Evolutionary conservation across 2,888 invertebrate species (phyloP), one percentile per base, ranked within the genome.

Genomic region (Hirtodrosophila duncani): DNA sequence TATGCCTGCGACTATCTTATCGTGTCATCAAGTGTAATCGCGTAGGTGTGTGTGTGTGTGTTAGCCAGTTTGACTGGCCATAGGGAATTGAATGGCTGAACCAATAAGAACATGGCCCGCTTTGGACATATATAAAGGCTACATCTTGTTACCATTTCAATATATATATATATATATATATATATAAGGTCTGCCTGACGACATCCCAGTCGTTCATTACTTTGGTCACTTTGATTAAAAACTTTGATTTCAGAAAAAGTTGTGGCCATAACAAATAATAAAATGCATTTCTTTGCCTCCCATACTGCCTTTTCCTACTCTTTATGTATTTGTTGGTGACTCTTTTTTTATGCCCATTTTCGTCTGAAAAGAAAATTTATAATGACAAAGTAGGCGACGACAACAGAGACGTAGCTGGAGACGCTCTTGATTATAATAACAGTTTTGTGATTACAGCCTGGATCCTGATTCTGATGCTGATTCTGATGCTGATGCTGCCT

Each of bases 321-420:
- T 57, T 41, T 64, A 45, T 61, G 16, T 36, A 31, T 56, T 51
- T 68, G n/a, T n/a, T 64, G 42, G 42, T 56, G n/a, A n/a, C n/a
- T 26, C 11, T 27, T 23, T 37, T 55, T 57, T 41, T 64, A 45
- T 61, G 16, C 30, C 37, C 58, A 53, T 68, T n/a, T n/a, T 64
- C 42, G 42, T 56, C 56, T 61, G 51, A 81, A 74, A 78, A 66
- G 66, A 60, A 74, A 59, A 72, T 65, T 68, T 53, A 52, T 37
- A 53, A 81, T 81, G 66, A 72, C 74, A 72, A 81, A 72, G 81
- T 81, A 81, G 78, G 78, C 69, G 81, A 55, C 81, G 39, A 38
- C 24, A 8, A 23, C 49, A 44, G 21, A 45, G 37, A 10, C 16
- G 37, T 20, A 10, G 49, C 10, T 6, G 31, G 4, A 14, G 2